Evolutionary conservation across 2,797 vertebrate genomes (phyloP), one percentile per base, ranked within the genome.

Genomic region (Pelodytes ibericus): DNA sequence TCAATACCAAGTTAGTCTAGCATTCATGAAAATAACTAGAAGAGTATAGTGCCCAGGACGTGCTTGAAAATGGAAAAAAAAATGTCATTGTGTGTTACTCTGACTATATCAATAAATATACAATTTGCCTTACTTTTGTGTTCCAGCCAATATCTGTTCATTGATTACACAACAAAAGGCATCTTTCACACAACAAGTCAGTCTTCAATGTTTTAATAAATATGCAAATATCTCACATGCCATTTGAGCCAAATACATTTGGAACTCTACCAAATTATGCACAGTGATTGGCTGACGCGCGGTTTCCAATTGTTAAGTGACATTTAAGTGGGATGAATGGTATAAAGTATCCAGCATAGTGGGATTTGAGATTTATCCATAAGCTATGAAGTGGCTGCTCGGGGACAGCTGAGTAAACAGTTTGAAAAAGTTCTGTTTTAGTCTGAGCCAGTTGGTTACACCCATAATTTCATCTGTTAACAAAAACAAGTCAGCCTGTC

Each of bases 391-490:
- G 89, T 84, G 89, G 86, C 89, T 90, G 89, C 89, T 13, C 72
- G 82, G 85, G 81, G 90, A 90, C 92, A 93, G 92, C 92, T 93
- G 92, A 92, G 88, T 89, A 93, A 93, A 93, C 88, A 93, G 84
- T 84, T 89, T 89, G 88, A 88, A 89, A 85, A 89, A 89, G 88
- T 83, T 41, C 87, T 84, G 85, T 87, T 88, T 89, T 86, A 90
- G 86, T 84, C 83, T 82, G 25, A 89, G 92, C 91, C 91, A 92
- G 89, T 90, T 84, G 89, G 91, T 90, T 91, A 92, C 91, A 87
- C 90, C 91, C 91, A 92, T 92, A 90, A 92, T 92, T 92, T 93
- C 88, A 90, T 92, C 87, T 91, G 86, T 91, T 91, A 93, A 89
- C 83, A 89, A 92, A 92, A 93, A 92, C 91, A 92, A 87, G 88